These are phyloP conservation scores for Argynnis bischoffii DNA, from an alignment of 2,888 invertebrate genomes.

Conservation along the genomic window DNA sequence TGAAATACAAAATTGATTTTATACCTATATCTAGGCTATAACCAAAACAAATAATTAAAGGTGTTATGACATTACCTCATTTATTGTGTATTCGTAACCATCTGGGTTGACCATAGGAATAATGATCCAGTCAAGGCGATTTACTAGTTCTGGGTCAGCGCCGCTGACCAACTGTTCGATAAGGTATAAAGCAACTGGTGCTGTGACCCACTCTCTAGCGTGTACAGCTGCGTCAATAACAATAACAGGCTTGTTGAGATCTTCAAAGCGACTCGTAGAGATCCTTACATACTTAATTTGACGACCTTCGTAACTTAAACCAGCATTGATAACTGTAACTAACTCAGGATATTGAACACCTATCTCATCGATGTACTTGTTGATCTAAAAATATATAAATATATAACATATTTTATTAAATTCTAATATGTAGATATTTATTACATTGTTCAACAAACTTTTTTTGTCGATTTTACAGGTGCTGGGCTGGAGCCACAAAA, in stretches of 20 bases:
- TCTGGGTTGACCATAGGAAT: constrained; percentile 88
- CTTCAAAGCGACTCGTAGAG: constrained; percentile 74
- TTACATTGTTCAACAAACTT: too few species aligned
- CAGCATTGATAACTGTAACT: constrained; percentile 80
- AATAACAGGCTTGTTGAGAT: constrained; percentile 79
- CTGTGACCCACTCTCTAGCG: constrained; percentile 88
- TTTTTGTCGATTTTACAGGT: too few species aligned
- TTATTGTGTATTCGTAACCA: constrained; percentile 86
- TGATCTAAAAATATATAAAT: constrained; percentile 66
- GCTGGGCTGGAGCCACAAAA: too few species aligned
- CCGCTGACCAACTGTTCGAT: constrained; percentile 85
- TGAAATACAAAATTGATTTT: constrained; percentile 9
- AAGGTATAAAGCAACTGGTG: constrained; percentile 85
- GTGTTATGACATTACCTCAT: constrained; percentile 59
- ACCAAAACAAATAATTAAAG: constrained; percentile 19
- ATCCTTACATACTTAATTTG: constrained; percentile 83
- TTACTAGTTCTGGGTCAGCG: constrained; percentile 72
- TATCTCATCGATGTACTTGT: constrained; percentile 69
- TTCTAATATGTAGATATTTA: neutral
- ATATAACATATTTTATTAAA: neutral
- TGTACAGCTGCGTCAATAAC: constrained; percentile 84
- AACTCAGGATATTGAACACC: constrained; percentile 70
- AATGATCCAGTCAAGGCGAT: constrained; percentile 85
- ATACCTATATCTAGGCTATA: constrained; percentile 13
- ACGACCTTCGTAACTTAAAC: constrained; percentile 82